Percentiles rank a stretch among this genome's conserved stretches.
These are phyloP conservation scores for Drosophila demipolita DNA, from an alignment of 2,888 invertebrate species.

Conservation along the genomic window DNA sequence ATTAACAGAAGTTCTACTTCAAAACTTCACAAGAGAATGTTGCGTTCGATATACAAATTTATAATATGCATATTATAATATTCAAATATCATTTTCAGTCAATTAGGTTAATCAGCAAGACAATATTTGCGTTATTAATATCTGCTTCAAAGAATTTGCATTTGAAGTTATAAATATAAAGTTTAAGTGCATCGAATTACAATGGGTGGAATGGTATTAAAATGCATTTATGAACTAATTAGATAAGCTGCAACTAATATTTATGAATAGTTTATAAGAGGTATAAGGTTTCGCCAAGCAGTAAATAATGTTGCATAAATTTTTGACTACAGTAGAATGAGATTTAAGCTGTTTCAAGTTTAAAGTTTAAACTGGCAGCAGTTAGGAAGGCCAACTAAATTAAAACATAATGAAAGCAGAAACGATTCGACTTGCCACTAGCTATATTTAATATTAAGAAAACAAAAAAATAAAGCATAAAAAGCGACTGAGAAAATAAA, in stretches of 20 bases:
- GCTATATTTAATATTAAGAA: slow-evolving; percentile 63
- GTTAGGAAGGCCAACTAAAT: slow-evolving; percentile 60
- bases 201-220: not conserved
- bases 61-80: slow-evolving; percentile 10
- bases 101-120: slow-evolving; percentile 6
- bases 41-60: slow-evolving; percentile 10
- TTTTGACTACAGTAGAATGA: not conserved
- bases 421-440: slow-evolving; percentile 24
- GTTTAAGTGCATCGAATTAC: not conserved
- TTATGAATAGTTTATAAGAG: not conserved
- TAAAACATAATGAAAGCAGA: slow-evolving; percentile 60
- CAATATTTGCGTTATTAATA: not conserved
- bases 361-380: too few relatives aligned
- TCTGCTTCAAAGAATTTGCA: not conserved
- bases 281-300: not conserved
- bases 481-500: slow-evolving; percentile 31
- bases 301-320: not conserved
- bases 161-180: not conserved
- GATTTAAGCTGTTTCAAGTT: not conserved
- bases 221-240: slow-evolving; percentile 7
- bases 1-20: not conserved
- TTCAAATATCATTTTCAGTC: slow-evolving; percentile 16
- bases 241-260: slow-evolving; percentile 20
- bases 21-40: slow-evolving; percentile 9
- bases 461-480: slow-evolving; percentile 65